Conservation (phyloP, 2,113 vertebrate genomes). For the Orycteropus afer region DNA sequence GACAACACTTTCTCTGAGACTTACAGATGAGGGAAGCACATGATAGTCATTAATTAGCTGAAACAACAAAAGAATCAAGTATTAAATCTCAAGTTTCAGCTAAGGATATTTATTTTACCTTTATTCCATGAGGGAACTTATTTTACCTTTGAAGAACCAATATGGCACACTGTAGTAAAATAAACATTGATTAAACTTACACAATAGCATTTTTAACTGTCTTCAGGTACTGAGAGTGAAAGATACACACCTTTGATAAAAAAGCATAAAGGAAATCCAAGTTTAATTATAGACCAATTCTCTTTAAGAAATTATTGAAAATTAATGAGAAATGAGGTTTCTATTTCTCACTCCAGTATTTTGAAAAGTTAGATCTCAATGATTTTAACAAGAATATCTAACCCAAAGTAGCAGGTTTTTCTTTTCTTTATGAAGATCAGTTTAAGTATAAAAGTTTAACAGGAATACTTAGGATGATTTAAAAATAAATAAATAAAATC, state of each 20-base stretch:
- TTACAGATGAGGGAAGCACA: neutral
- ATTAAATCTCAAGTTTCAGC: conserved; percentile 36
- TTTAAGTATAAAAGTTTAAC: too few relatives aligned
- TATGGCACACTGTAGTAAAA: too few relatives aligned
- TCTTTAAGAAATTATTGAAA: conserved; percentile 44
- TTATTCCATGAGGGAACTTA: neutral
- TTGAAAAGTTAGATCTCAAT: neutral
- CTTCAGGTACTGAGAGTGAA: conserved; percentile 36
- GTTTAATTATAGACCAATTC: conserved; percentile 38
- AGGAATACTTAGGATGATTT: too few relatives aligned
- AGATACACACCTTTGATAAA: conserved; percentile 12
- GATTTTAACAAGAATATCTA: neutral
- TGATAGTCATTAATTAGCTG: conserved; percentile 6
- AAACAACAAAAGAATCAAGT: neutral
- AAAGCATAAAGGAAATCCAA: neutral
- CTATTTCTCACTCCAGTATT: neutral
- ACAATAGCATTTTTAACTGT: neutral
- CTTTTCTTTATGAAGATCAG: too few relatives aligned
- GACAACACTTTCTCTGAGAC: neutral
- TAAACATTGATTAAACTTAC: conserved; percentile 41
- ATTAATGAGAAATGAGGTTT: conserved; percentile 38
- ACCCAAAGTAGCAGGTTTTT: too few relatives aligned
- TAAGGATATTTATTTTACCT: neutral
- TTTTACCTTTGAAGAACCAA: too few relatives aligned
- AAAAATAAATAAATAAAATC: too few relatives aligned